Conservation (phyloP, 2,113 vertebrate species). For the Cottus gobio region DNA sequence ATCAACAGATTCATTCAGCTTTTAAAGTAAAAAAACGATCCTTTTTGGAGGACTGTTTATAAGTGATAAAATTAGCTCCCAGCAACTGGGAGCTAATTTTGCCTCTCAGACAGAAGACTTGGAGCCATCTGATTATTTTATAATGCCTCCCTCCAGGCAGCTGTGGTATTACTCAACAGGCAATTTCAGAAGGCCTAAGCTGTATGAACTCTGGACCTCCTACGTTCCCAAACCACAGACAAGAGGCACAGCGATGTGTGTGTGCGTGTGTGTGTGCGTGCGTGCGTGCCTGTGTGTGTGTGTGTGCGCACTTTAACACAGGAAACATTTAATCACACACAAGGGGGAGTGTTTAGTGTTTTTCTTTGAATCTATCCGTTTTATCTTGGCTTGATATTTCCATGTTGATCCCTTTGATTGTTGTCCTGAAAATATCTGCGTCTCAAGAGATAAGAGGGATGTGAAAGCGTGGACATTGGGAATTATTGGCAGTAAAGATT, state of each 20-base stretch:
- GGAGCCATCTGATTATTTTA: constrained; percentile 63
- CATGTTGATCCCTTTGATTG: constrained; percentile 13
- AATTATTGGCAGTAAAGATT: constrained; percentile 15
- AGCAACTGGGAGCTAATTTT: constrained; percentile 54
- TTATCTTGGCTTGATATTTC: constrained; percentile 53
- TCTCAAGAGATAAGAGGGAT: constrained; percentile 9
- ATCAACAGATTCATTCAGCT: constrained; percentile 24
- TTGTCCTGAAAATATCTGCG: constrained; percentile 19
- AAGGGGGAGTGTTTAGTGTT: constrained; percentile 3
- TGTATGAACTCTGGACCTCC: constrained; percentile 63
- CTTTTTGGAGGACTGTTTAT: constrained; percentile 42
- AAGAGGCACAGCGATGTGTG: constrained; percentile 21
- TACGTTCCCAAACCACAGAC: constrained; percentile 50
- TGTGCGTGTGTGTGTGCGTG: neutral
- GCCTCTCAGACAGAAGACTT: constrained; percentile 44
- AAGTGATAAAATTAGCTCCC: constrained; percentile 42
- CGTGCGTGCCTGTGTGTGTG: neutral
- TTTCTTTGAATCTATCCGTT: constrained; percentile 35
- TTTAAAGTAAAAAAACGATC: constrained; percentile 1
- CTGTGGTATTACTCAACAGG: constrained; percentile 71
- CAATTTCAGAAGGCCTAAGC: constrained; percentile 64
- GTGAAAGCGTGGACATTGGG: constrained; percentile 1
- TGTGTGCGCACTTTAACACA: constrained; percentile 16
- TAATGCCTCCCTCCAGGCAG: constrained; percentile 61
- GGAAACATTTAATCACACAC: constrained; percentile 58